Conservation (phyloP, 2,797 vertebrate genomes). For the Novumbra hubbsi region DNA sequence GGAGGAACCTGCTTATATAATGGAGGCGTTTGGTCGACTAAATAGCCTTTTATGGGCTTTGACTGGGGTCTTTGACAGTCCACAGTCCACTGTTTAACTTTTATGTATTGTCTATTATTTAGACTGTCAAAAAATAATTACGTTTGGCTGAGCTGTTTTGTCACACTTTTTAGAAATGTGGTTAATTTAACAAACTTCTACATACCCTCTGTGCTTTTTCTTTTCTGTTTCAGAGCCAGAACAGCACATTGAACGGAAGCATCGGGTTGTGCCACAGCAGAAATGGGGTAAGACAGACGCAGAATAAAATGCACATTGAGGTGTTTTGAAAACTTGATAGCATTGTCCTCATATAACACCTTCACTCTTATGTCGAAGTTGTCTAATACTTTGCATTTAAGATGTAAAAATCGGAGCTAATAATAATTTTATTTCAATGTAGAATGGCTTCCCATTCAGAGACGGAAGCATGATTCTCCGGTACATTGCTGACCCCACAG, state of each 20-base stretch:
- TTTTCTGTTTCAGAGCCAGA: conserved; percentile 78
- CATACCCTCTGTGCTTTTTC: neutral
- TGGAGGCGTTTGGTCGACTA: conserved; percentile 31
- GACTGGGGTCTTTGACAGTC: conserved; percentile 44
- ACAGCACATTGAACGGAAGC: conserved; percentile 87
- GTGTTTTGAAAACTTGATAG: neutral
- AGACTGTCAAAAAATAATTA: conserved; percentile 65
- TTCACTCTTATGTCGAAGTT: neutral
- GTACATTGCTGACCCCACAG: conserved; percentile 95
- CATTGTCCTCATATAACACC: neutral
- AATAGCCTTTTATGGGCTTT: conserved; percentile 36
- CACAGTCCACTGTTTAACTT: conserved; percentile 51
- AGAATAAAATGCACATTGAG: neutral
- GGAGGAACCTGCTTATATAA: conserved; percentile 59
- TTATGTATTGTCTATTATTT: conserved; percentile 65
- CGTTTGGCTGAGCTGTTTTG: conserved; percentile 45
- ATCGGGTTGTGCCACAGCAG: conserved; percentile 81
- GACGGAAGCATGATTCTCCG: conserved; percentile 88
- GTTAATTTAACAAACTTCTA: conserved; percentile 33
- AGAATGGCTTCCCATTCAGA: conserved; percentile 79
- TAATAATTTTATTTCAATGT: conserved; percentile 30
- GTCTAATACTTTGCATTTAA: neutral
- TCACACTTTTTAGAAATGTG: conserved; percentile 42
- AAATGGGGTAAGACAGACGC: conserved; percentile 81
- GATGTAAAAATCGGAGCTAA: neutral